Percentiles rank a stretch among this genome's conserved stretches.
Evolutionary conservation across 2,888 invertebrate species (phyloP).

Genomic region (Aspidapion aeneum): DNA sequence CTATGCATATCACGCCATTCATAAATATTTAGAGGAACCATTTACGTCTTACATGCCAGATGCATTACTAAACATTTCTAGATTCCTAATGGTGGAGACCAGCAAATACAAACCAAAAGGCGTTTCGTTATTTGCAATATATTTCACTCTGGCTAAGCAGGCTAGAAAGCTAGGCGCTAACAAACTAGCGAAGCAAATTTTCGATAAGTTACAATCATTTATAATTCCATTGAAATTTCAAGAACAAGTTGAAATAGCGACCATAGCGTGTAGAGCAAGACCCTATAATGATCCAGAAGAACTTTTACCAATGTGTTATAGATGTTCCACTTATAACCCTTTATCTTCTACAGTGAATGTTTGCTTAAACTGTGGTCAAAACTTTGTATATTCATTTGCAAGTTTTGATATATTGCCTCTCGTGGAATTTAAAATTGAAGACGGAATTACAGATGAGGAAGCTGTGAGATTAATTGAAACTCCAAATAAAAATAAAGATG

Average conservation of each 20-base stretch:
- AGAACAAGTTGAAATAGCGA: constrained; percentile 62
- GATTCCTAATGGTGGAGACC: constrained; percentile 70
- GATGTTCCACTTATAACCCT: constrained; percentile 93
- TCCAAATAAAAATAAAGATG: constrained; percentile 53
- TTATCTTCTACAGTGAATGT: constrained; percentile 65
- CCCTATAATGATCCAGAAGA: constrained; percentile 90
- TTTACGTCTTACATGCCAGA: constrained; percentile 94
- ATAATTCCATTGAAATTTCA: constrained; percentile 80
- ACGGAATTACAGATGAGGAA: constrained; percentile 80
- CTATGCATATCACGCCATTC: constrained; percentile 90
- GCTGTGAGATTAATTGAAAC: constrained; percentile 79
- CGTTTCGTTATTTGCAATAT: constrained; percentile 73
- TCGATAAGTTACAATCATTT: constrained; percentile 80
- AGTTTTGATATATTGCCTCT: constrained; percentile 95
- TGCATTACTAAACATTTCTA: constrained; percentile 89
- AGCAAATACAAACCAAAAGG: constrained; percentile 59
- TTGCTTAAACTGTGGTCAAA: constrained; percentile 88
- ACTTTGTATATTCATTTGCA: constrained; percentile 86
- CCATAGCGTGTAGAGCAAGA: constrained; percentile 65
- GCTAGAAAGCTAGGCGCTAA: constrained; percentile 86
- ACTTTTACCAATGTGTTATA: constrained; percentile 88
- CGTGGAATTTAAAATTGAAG: constrained; percentile 88
- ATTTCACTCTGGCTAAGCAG: constrained; percentile 91
- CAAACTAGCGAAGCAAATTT: constrained; percentile 83
- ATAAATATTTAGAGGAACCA: constrained; percentile 92